Base-by-base conservation (phyloP, 2,797 vertebrate species). In the Myotis vivesi region DNA sequence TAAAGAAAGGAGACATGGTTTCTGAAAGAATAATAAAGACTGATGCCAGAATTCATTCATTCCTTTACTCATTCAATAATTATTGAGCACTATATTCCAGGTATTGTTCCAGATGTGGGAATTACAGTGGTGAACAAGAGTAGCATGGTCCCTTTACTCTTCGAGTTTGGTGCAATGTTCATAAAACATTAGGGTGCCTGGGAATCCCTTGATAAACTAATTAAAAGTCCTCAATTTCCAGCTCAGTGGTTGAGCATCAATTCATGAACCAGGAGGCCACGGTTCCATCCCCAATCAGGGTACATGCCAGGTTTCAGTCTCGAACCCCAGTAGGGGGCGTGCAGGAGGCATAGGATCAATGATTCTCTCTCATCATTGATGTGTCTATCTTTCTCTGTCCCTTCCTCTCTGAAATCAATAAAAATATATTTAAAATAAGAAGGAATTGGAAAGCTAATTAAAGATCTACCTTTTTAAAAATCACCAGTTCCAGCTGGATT, bases 21-120 rank as follows among this genome's bases (percentile, higher is more conserved):
- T 86, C 81, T 72, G 28, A 93, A 91, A 83, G 46, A 49, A 93
- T 77, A 66, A 93, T 87, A 22, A 83, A 76, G 51, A 76, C 13
- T 44, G 30, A 22, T 59, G 44, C 53, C 12, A 17, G n/a, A 93
- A 68, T 68, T 68, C n/a, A n/a, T 69, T 82, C 12, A 28, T 44
- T 55, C 38, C 22, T 49, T 75, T 71, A 23, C 5, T 84, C 66
- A 91, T 80, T 83, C 46, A 72, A 33, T 91, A 49, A 57, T 49
- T 36, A 71, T 38, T 77, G 64, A 87, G 28, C 13, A 28, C 36
- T 64, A 12, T 15, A 53, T 71, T 76, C 51, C 28, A 88, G 23
- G 15, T 64, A 23, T 22, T 44, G 36, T 66, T 41, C 25, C 7
- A 25, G 49, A 3, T 51, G 6, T 33, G 22, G n/a, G 55, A 28